A percentile compares a stretch with the other conserved stretches of the same genome.
Evolutionary conservation across 2,888 invertebrate species (phyloP).

Genomic region (Polylopha cassiicola): DNA sequence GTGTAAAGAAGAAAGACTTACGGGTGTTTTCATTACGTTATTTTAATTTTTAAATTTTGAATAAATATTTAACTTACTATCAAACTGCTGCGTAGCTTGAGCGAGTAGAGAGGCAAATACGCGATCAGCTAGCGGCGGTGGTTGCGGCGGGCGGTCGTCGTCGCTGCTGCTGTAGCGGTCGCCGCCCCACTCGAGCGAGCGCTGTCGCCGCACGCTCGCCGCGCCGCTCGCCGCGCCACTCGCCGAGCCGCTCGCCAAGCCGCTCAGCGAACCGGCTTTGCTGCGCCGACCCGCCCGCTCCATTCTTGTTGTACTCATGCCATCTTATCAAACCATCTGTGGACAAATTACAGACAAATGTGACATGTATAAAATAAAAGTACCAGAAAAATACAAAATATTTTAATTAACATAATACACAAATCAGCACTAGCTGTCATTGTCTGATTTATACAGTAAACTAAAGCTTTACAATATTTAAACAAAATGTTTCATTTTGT

Average conservation of each 20-base stretch:
- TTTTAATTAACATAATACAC: no score
- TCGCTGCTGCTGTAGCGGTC: conserved; percentile 77
- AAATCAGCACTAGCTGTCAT: no score
- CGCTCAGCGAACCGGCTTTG: conserved; percentile 68
- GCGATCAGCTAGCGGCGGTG: conserved; percentile 69
- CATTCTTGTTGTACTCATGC: conserved; percentile 57
- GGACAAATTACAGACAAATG: conserved; percentile 29
- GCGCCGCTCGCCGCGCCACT: conserved; percentile 33
- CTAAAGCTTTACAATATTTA: no score
- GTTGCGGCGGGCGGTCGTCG: conserved; percentile 70
- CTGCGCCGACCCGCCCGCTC: conserved; percentile 66
- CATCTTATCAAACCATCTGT: conserved; percentile 57
- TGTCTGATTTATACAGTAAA: no score
- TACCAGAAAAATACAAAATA: no score
- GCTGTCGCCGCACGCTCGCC: conserved; percentile 68
- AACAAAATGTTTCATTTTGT: no score
- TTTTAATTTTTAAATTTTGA: no score
- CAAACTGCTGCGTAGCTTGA: conserved; percentile 74
- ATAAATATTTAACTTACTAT: conserved; percentile 50
- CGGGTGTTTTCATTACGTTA: no score
- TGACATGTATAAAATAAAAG: background rate
- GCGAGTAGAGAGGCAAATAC: conserved; percentile 74
- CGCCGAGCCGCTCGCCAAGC: conserved; percentile 53
- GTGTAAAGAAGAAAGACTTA: no score
- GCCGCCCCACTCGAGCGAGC: conserved; percentile 77